Base-by-base conservation (phyloP, 2,113 vertebrate genomes). In the Chaetodon auriga region DNA sequence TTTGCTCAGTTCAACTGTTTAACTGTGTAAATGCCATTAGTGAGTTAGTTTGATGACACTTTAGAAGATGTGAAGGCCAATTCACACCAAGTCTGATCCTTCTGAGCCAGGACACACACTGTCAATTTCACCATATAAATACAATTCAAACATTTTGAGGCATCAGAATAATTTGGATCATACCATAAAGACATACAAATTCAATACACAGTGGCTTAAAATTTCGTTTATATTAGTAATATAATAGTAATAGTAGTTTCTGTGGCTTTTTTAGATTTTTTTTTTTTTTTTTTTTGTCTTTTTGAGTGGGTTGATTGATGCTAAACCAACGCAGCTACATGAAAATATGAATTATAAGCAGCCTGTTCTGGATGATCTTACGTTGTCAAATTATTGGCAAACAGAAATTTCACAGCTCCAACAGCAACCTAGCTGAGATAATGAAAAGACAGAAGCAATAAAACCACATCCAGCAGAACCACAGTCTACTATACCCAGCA, bases 381-480 rank as follows among this genome's bases (percentile, higher is more conserved):
- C 14, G 4, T 8, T 54, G 12, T 23, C n/a, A 38, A 64, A 48
- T 69, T 61, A 75, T 9, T 21, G 57, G 35, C 25, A 65, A 57
- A 51, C 35, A 46, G 45, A 74, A 65, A 76, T 35, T 19, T 78
- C 48, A 49, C 45, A 69, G 25, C 60, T 64, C 61, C 62, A 73
- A 58, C 68, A 75, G 64, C 25, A 84, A 30, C 23, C 54, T 63
- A 43, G 8, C 66, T 23, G n/a, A 68, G 55, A 68, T 80, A 77
- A 86, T 89, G 76, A 87, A 88, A 89, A 80, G 55, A 65, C 2
- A 36, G 55, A 75, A 71, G 80, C 62, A 89, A 89, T 85, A 90
- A 86, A 82, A 62, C 6, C 65, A 51, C 36, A 75, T 71, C n/a
- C 25, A 57, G 70, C 23, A 78, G 48, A 77, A 54, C 1, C 73